A percentile compares a stretch with the other conserved stretches of the same genome.
Conservation (phyloP, 1,140 invertebrate species). For the Brachionus asplanchnoidis region DNA sequence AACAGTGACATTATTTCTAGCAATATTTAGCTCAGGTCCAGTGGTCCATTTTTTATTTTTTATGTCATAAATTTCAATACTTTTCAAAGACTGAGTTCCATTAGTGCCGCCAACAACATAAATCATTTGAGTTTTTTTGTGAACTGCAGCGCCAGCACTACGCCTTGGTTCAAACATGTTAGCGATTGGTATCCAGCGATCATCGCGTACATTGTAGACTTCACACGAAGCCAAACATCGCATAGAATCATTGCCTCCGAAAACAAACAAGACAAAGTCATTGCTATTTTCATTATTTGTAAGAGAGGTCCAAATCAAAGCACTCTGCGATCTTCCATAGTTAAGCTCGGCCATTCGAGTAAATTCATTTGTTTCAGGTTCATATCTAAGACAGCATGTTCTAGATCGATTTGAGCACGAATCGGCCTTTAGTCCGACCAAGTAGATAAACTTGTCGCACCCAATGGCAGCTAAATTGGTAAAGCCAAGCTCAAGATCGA, state of each 20-base stretch:
- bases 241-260: conserved; percentile 34
- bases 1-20: conserved; percentile 22
- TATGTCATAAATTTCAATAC: conserved; percentile 35
- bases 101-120: conserved; percentile 39
- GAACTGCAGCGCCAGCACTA: conserved; percentile 20
- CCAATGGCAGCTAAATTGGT: conserved; percentile 25
- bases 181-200: neutral
- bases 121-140: neutral
- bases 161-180: conserved; percentile 30
- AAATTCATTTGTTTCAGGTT: conserved; percentile 12
- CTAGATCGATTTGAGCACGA: neutral
- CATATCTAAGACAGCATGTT: conserved; percentile 15
- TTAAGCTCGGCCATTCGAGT: neutral
- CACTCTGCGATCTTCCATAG: neutral
- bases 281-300: neutral
- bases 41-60: conserved; percentile 27
- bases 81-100: conserved; percentile 11
- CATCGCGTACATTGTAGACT: conserved; percentile 1
- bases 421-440: conserved; percentile 21
- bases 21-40: conserved; percentile 12
- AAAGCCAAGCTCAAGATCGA: conserved; percentile 21
- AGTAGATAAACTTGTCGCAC: conserved; percentile 27
- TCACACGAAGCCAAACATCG: conserved; percentile 16
- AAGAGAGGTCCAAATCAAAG: neutral
- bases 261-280: conserved; percentile 26